Evolutionary conservation across 1,140 invertebrate genomes (phyloP).

Genomic region (Asobara japonica): DNA sequence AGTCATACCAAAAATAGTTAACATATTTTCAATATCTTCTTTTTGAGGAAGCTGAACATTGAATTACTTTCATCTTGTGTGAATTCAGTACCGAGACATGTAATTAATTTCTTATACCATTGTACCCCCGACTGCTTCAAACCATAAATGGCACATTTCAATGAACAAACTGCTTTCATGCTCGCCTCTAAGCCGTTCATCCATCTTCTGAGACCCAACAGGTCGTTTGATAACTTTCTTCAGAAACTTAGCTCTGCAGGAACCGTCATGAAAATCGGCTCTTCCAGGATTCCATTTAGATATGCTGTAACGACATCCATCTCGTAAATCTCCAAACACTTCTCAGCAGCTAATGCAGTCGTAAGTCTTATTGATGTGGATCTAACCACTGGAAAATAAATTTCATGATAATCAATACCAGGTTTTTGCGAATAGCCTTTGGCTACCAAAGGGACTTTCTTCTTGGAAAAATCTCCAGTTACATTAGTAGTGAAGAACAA

Average conservation of each 20-base stretch:
- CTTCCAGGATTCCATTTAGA: slow-evolving; percentile 58
- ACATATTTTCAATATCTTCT: slow-evolving; percentile 34
- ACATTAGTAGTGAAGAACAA: slow-evolving; percentile 54
- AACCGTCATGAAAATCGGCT: slow-evolving; percentile 59
- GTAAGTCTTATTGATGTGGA: slow-evolving; percentile 50
- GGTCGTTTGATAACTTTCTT: not conserved
- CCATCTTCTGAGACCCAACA: not conserved
- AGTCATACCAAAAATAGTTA: slow-evolving; percentile 39
- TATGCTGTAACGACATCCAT: slow-evolving; percentile 60
- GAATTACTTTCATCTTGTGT: not conserved
- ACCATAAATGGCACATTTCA: slow-evolving; percentile 34
- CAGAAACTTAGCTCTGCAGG: slow-evolving; percentile 43
- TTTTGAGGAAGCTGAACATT: slow-evolving; percentile 34
- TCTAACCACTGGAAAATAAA: slow-evolving; percentile 51
- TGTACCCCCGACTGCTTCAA: slow-evolving; percentile 29
- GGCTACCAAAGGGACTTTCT: slow-evolving; percentile 56
- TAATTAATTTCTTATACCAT: slow-evolving; percentile 22
- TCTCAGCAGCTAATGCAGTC: slow-evolving; percentile 46
- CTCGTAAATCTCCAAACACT: slow-evolving; percentile 42
- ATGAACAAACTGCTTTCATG: slow-evolving; percentile 1
- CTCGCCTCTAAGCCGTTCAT: not conserved
- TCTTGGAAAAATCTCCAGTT: slow-evolving; percentile 39
- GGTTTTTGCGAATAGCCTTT: slow-evolving; percentile 53
- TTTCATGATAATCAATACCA: slow-evolving; percentile 58
- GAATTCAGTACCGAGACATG: slow-evolving; percentile 6